Conservation (phyloP, 2,797 vertebrate species). For the Tapirus indicus region DNA sequence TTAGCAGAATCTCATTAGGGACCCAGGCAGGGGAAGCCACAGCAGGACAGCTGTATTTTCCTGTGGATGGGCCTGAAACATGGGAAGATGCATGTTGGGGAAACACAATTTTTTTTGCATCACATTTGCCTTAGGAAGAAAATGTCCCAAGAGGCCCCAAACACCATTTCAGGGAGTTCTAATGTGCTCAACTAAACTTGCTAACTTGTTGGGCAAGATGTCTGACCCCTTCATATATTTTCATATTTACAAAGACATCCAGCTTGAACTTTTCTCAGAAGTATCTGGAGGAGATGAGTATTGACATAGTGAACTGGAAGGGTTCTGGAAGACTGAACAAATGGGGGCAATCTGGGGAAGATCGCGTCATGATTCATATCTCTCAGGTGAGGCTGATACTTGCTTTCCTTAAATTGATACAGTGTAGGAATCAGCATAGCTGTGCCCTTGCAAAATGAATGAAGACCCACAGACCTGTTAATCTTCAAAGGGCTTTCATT, state of each 20-base stretch:
- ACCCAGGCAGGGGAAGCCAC: not conserved
- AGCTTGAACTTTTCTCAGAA: not conserved
- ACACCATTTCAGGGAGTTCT: not conserved
- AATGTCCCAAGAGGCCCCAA: not conserved
- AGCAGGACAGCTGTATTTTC: not conserved
- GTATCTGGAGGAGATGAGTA: not conserved
- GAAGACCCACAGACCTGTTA: slow-evolving; percentile 43
- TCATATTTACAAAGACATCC: not conserved
- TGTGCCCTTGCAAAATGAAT: slow-evolving; percentile 70
- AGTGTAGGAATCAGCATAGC: slow-evolving; percentile 58
- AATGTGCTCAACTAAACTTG: not conserved
- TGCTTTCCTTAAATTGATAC: slow-evolving; percentile 46
- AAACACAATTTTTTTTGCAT: not conserved
- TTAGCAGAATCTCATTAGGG: slow-evolving; percentile 29
- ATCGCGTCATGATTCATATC: not conserved
- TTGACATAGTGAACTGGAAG: not conserved
- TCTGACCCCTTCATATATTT: not conserved
- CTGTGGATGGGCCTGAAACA: not conserved
- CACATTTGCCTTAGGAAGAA: not conserved
- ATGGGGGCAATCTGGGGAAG: not conserved
- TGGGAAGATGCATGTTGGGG: not conserved
- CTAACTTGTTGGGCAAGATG: not conserved
- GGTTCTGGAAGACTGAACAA: not conserved
- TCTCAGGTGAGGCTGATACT: not conserved
- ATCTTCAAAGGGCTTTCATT: slow-evolving; percentile 81